A percentile compares a stretch with the other conserved stretches of the same genome.
phyloP scores from a whole-genome alignment of 1,140 invertebrate genomes.

The Palaemon carinicauda region DNA sequence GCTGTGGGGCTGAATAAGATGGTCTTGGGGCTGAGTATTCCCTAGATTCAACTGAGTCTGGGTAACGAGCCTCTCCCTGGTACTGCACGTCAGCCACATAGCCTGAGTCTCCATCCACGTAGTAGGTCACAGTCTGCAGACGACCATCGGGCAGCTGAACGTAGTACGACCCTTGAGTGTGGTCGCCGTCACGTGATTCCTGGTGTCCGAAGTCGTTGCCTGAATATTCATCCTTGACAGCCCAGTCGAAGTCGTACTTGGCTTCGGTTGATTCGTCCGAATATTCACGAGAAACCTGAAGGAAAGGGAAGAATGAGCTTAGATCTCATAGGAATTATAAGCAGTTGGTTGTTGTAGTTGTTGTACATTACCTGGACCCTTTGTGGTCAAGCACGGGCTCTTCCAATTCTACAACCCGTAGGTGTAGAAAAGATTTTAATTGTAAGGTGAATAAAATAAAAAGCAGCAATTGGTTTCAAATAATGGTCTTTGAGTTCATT shows the following conservation, averaged over 20 bases:
- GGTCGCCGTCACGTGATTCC: conserved; percentile 12
- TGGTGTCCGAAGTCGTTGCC: conserved; percentile 5
- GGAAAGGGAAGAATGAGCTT: not conserved
- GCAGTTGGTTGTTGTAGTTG: no score
- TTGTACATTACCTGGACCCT: no score
- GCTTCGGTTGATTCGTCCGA: not conserved
- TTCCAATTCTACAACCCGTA: no score
- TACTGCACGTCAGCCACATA: conserved; percentile 4
- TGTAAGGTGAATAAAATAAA: no score
- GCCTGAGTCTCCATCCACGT: not conserved
- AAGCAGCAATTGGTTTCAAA: no score
- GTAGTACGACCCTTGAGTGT: conserved; percentile 12
- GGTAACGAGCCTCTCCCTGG: not conserved
- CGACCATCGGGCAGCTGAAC: conserved; percentile 10
- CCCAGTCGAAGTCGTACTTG: conserved; percentile 3
- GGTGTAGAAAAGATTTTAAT: no score
- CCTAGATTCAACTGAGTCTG: not conserved
- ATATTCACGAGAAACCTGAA: not conserved
- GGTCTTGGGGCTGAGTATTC: not conserved
- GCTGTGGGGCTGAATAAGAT: not conserved
- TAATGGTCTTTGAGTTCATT: no score
- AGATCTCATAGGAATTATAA: no score
- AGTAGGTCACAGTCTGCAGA: not conserved
- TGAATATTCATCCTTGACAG: not conserved
- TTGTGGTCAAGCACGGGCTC: no score